phyloP scores from a whole-genome alignment of 2,888 invertebrate species.

The Lasioglossum malachurum region DNA sequence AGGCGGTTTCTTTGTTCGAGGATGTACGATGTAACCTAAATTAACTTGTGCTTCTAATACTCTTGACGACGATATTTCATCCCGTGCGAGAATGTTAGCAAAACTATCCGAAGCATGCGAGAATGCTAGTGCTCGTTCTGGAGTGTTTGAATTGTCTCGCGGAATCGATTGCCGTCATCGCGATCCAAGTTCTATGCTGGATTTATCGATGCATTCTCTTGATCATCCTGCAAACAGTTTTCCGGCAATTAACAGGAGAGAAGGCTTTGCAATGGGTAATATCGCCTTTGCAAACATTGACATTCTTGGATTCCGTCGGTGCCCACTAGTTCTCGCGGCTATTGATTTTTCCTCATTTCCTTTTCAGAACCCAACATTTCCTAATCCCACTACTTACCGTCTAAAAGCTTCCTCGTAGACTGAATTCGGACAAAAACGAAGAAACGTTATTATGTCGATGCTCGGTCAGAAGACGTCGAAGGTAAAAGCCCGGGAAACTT shows the following conservation, averaged over 20 bases:
- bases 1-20: slow-evolving; percentile 2
- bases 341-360: slow-evolving; percentile 53
- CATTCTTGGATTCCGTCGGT: not conserved
- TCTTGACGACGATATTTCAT: not conserved
- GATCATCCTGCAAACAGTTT: slow-evolving; percentile 9
- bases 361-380: slow-evolving; percentile 57
- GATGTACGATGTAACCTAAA: slow-evolving; percentile 53
- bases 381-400: slow-evolving; percentile 40
- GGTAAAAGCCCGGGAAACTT: slow-evolving; percentile 32
- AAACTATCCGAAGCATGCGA: not conserved
- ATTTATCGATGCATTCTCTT: slow-evolving; percentile 31
- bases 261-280: slow-evolving; percentile 62
- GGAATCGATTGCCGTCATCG: not conserved
- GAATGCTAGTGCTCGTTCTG: slow-evolving; percentile 21
- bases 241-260: slow-evolving; percentile 43
- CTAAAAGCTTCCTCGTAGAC: slow-evolving; percentile 35
- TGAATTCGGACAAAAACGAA: slow-evolving; percentile 69
- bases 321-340: slow-evolving; percentile 6
- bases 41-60: not conserved
- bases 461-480: slow-evolving; percentile 25
- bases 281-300: not conserved
- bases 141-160: slow-evolving; percentile 23
- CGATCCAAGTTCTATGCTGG: not conserved
- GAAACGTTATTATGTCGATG: slow-evolving; percentile 51
- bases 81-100: slow-evolving; percentile 4